Evolutionary conservation across 2,797 vertebrate species (phyloP).

Genomic region (Tokudaia tokunoshimensis): DNA sequence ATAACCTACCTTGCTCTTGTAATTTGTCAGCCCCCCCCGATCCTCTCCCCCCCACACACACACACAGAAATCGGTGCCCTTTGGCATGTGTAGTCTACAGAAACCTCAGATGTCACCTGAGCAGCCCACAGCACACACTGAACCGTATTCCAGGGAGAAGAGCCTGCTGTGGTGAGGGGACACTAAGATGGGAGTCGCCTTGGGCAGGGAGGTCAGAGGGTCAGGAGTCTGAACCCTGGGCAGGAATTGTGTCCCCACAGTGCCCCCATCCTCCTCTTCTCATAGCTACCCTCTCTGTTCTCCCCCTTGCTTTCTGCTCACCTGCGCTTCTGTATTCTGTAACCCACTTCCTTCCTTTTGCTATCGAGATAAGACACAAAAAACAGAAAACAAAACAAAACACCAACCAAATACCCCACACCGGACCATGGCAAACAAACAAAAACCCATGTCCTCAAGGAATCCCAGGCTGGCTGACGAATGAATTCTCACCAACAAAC

Average conservation of each 20-base stretch:
- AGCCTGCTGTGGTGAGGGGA: rapidly evolving
- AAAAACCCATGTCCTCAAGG: not conserved
- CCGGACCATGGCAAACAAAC: not conserved
- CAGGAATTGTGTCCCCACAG: too few species aligned
- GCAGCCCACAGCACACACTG: not conserved
- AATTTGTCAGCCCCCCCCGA: not conserved
- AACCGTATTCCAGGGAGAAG: not conserved
- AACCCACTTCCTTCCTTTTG: not conserved
- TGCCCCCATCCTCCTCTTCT: rapidly evolving
- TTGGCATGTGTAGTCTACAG: not conserved
- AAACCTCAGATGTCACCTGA: not conserved
- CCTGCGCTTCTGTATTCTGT: not conserved
- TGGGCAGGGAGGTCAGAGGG: not conserved
- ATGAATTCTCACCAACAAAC: constrained; percentile 6
- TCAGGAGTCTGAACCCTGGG: too few species aligned
- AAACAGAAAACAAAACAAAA: not conserved
- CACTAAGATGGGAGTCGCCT: not conserved
- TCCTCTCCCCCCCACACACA: not conserved
- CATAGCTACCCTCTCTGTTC: not conserved
- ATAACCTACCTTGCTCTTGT: not conserved
- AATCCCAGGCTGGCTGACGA: not conserved
- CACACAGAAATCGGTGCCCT: not conserved
- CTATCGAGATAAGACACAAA: not conserved
- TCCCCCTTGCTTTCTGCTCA: not conserved
- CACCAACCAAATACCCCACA: not conserved